phyloP scores from a whole-genome alignment of 2,113 vertebrate genomes.

The Aspidoscelis tigris region DNA sequence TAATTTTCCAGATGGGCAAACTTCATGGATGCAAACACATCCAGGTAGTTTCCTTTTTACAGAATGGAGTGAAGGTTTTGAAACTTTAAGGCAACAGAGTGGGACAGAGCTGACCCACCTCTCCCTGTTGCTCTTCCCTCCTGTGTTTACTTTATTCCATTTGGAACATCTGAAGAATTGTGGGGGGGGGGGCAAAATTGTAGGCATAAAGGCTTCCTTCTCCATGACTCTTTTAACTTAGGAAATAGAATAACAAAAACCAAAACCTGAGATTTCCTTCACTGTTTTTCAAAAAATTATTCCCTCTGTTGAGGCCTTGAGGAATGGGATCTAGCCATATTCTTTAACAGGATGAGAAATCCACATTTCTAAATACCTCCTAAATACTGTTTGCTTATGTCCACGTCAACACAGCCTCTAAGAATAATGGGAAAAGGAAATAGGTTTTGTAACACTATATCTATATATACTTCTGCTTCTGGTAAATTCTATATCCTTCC shows the following conservation, averaged over 20 bases:
- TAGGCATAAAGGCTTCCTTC: background rate
- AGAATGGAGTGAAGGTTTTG: too few relatives aligned
- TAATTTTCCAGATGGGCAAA: too few relatives aligned
- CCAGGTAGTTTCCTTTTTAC: too few relatives aligned
- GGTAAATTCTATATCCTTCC: conserved; percentile 15
- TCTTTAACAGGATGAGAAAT: conserved; percentile 9
- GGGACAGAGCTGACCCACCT: background rate
- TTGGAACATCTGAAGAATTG: too few relatives aligned
- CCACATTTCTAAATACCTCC: background rate
- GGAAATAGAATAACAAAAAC: background rate
- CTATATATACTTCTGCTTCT: conserved; percentile 22
- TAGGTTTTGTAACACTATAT: conserved; percentile 15
- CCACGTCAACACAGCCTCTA: background rate
- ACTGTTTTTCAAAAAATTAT: background rate
- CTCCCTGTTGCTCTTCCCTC: background rate
- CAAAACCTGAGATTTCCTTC: background rate
- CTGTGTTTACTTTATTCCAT: background rate
- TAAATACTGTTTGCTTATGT: conserved; percentile 1
- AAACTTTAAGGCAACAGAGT: too few relatives aligned
- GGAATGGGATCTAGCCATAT: background rate
- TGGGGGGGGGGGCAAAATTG: background rate
- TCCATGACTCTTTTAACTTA: background rate
- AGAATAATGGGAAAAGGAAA: conserved; percentile 15
- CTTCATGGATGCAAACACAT: too few relatives aligned
- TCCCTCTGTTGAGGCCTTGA: too few relatives aligned